These are phyloP conservation scores for Volucella inanis DNA, from an alignment of 2,888 invertebrate species.

Conservation along the genomic window DNA sequence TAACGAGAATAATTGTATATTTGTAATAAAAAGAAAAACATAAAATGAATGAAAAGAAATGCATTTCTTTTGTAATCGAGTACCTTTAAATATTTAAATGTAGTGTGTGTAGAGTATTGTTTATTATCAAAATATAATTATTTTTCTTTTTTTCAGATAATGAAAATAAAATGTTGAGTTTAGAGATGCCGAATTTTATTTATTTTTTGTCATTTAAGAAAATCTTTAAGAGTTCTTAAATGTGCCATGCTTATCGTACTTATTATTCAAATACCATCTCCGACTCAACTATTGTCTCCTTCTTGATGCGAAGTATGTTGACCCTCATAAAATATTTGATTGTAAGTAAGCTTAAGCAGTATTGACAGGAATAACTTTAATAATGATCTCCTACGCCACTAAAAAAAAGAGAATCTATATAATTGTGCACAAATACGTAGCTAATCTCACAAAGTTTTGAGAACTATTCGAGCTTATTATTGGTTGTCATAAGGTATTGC, in stretches of 20 bases:
- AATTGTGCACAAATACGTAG: too few species aligned
- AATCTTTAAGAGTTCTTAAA: background rate
- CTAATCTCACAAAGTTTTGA: too few species aligned
- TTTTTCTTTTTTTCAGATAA: constrained; percentile 24
- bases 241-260: background rate
- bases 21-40: constrained; percentile 35
- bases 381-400: too few species aligned
- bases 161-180: constrained; percentile 61
- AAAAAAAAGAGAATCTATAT: too few species aligned
- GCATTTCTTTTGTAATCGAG: constrained; percentile 63
- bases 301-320: too few species aligned
- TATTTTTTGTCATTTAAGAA: background rate
- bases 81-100: constrained; percentile 51
- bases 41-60: constrained; percentile 41
- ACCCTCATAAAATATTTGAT: too few species aligned
- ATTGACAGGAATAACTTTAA: too few species aligned
- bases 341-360: too few species aligned
- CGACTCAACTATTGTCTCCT: too few species aligned
- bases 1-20: constrained; percentile 50
- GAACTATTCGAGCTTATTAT: too few species aligned
- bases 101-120: constrained; percentile 45
- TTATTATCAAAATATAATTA: constrained; percentile 39
- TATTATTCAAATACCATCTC: too few species aligned
- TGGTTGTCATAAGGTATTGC: too few species aligned
- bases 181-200: constrained; percentile 1